Base-by-base conservation (phyloP, 2,888 invertebrate genomes). In the Heliconius hortense region DNA sequence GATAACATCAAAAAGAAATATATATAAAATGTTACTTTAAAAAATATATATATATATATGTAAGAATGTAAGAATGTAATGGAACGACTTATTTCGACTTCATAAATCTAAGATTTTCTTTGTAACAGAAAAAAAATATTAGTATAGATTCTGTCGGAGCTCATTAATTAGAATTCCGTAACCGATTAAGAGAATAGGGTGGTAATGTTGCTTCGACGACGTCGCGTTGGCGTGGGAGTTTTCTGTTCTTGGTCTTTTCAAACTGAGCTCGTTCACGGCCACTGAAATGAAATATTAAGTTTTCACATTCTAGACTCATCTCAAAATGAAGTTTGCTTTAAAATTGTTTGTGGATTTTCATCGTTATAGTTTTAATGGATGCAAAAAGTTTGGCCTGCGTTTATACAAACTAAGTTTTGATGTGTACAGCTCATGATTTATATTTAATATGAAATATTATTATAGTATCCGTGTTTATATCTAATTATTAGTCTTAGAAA, bases 181-280 rank as follows among this genome's bases (percentile, higher is more conserved):
- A 74, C 86, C 82, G 68, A 90, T 78, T 35, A 90, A 82, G 85
- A 88, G 86, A 56, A 90, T 70, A 35, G 87, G 83, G 78, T 80
- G 81, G 79, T 84, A 84, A 74, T 80, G 84, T 71, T 79, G 75
- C 43, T 73, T 26, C 7, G 82, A 80, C 4, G 90, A 86, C 15
- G 90, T 88, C 24, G 84, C 86, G 73, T 90, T 90, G 2, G 87
- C 87, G 59, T 87, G 88, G 73, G 85, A 89, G 21, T 89, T 89
- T 70, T 92, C 92, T 3, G 91, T 86, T 74, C 87, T 85, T 66
- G 93, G 90, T 80, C 86, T 90, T 85, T 90, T 93, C 85, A 89
- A 76, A 83, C 89, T 92, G 66, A 93, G 85, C 86, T 94, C 93
- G 86, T 92, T 94, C 78, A 93, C 92, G 78, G 92, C 92, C 85